phyloP scores from a whole-genome alignment of 2,797 vertebrate genomes.

The Characodon lateralis region DNA sequence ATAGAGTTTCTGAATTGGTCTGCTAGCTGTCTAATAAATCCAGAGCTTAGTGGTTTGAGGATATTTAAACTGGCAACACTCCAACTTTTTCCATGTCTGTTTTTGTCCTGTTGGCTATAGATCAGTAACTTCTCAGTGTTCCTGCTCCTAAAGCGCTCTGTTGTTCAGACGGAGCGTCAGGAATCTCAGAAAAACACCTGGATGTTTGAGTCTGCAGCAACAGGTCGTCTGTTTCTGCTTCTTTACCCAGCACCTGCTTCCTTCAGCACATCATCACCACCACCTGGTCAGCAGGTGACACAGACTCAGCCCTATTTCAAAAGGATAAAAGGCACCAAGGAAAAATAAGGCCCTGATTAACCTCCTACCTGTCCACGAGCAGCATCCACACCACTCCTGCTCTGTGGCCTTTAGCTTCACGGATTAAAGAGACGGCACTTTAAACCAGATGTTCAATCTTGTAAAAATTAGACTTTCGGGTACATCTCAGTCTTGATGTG shows the following conservation, averaged over 20 bases:
- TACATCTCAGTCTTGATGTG: neutral
- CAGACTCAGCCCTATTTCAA: no score
- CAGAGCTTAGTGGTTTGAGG: neutral
- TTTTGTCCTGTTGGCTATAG: constrained; percentile 1
- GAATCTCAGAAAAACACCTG: neutral
- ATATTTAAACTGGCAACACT: constrained; percentile 25
- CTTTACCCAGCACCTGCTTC: no score
- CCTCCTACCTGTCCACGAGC: constrained; percentile 30
- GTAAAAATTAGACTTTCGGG: neutral
- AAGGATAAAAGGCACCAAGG: neutral
- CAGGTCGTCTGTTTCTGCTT: no score
- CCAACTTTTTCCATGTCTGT: constrained; percentile 7
- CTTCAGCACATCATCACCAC: neutral
- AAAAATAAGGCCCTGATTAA: constrained; percentile 27
- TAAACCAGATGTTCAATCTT: neutral
- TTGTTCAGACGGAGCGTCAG: neutral
- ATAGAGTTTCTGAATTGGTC: constrained; percentile 12
- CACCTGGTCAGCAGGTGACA: neutral
- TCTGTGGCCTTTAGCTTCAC: neutral
- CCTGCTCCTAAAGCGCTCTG: neutral
- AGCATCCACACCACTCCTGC: neutral
- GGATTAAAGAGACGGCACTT: neutral
- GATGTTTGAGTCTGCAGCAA: neutral
- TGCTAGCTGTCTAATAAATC: constrained; percentile 12
- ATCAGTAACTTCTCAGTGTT: neutral